phyloP scores from a whole-genome alignment of 2,797 vertebrate species.

The Cyprinella venusta region DNA sequence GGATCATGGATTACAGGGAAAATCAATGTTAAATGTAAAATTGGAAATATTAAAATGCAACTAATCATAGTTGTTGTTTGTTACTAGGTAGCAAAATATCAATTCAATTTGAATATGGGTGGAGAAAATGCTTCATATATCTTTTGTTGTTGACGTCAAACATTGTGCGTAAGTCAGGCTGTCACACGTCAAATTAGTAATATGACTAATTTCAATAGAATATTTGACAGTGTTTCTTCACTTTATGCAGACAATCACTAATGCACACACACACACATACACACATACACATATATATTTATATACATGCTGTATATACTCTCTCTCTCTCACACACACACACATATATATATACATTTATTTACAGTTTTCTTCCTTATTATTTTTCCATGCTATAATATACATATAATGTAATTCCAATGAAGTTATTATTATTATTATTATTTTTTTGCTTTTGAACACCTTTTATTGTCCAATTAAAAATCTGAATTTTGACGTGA shows the following conservation, averaged over 20 bases:
- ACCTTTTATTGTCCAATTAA: not conserved
- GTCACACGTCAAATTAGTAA: not conserved
- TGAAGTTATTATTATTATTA: too few relatives aligned
- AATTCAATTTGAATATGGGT: not conserved
- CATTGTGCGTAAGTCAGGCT: not conserved
- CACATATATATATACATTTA: too few relatives aligned
- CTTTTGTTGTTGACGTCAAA: not conserved
- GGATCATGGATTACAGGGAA: not conserved
- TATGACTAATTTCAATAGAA: conserved; percentile 9
- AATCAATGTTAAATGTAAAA: not conserved
- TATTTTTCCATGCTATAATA: not conserved
- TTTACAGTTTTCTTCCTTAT: too few relatives aligned
- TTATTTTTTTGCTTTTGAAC: too few relatives aligned
- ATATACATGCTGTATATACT: too few relatives aligned
- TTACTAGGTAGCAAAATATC: not conserved
- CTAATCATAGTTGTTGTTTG: not conserved
- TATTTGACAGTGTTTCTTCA: not conserved
- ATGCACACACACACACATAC: too few relatives aligned
- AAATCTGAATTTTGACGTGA: not conserved
- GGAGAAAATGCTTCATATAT: conserved; percentile 23
- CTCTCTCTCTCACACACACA: too few relatives aligned
- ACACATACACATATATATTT: too few relatives aligned
- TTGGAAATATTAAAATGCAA: not conserved
- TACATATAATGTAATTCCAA: too few relatives aligned
- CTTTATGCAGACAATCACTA: too few relatives aligned